Conservation (phyloP, 2,888 invertebrate species). For the Uloborus plumipes region DNA sequence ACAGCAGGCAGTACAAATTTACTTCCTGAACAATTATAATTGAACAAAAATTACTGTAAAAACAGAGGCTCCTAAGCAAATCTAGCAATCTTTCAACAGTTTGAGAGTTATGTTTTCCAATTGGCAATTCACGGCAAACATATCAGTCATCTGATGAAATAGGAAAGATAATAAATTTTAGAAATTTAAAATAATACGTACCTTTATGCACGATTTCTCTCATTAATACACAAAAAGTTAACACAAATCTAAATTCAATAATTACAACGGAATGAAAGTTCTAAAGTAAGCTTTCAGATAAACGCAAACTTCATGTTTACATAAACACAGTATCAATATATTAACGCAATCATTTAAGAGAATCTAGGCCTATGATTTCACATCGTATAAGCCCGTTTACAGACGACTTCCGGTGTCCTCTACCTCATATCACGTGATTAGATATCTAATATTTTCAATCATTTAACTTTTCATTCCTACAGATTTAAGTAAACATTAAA, state of each 20-base stretch:
- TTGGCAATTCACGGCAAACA: too few relatives aligned
- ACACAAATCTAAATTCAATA: constrained; percentile 20
- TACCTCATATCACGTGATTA: constrained; percentile 61
- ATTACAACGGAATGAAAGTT: constrained; percentile 28
- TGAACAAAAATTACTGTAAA: too few relatives aligned
- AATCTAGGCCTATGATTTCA: constrained; percentile 60
- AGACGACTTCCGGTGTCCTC: constrained; percentile 63
- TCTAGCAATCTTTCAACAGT: too few relatives aligned
- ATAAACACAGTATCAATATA: constrained; percentile 50
- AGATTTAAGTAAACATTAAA: too few relatives aligned
- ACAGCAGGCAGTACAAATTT: too few relatives aligned
- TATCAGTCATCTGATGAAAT: too few relatives aligned
- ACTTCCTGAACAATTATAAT: too few relatives aligned
- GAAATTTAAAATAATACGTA: not conserved
- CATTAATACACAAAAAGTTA: constrained; percentile 21
- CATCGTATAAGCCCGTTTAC: constrained; percentile 51
- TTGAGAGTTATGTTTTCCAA: too few relatives aligned
- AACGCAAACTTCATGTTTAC: constrained; percentile 62
- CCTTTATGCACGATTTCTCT: constrained; percentile 19
- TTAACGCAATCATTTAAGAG: constrained; percentile 51
- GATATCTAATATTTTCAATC: constrained; percentile 18
- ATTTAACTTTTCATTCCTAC: not conserved
- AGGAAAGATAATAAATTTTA: too few relatives aligned
- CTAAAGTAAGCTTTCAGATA: constrained; percentile 24
- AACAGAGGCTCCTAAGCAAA: too few relatives aligned